Evolutionary conservation across 2,888 invertebrate genomes (phyloP), one percentile per base, ranked within the genome.

Genomic region (Dryomyza anilis): DNA sequence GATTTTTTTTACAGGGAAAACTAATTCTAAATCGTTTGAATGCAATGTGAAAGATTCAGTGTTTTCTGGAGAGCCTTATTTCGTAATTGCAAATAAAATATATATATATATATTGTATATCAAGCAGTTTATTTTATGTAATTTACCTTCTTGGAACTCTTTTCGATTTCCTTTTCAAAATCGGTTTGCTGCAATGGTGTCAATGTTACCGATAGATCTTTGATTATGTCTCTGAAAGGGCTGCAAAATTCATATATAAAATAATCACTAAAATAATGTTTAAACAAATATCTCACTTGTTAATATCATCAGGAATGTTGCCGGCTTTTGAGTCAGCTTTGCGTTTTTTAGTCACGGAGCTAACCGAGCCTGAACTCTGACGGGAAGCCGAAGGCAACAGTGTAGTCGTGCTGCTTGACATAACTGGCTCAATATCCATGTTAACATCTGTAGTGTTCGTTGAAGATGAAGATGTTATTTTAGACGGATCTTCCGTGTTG

Each of bases 371-470:
- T 29, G 69, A 66, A 46, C 46, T 57, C 55, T 70, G 72, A 14
- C 52, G 30, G 12, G 64, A 50, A 27, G 58, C 21, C 12, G 58
- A n/a, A n/a, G n/a, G 45, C n/a, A 45, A 27, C 27, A 43, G 19
- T 16, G 64, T 29, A 19, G 43, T 48, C 16, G 16, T 50, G n/a
- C n/a, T n/a, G n/a, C 57, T 16, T 30, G 43, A 33, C 3, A 87
- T 86, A 67, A 88, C 86, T 0, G 87, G 86, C 77, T 89, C 89
- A n/a, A n/a, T n/a, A 67, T 87, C 87, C 74, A 87, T 88, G 68
- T 85, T 85, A 12, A 85, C 84, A 63, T 84, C 84, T 8, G 85
- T 84, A 72, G 86, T 65, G 60, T 61, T 71, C 29, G 62, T 68
- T 14, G 66, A 65, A 61, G 48, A 61, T 7, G 66, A 62, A 21